These are phyloP conservation scores for Pyralis farinalis DNA, from an alignment of 2,888 invertebrate species.

Conservation along the genomic window DNA sequence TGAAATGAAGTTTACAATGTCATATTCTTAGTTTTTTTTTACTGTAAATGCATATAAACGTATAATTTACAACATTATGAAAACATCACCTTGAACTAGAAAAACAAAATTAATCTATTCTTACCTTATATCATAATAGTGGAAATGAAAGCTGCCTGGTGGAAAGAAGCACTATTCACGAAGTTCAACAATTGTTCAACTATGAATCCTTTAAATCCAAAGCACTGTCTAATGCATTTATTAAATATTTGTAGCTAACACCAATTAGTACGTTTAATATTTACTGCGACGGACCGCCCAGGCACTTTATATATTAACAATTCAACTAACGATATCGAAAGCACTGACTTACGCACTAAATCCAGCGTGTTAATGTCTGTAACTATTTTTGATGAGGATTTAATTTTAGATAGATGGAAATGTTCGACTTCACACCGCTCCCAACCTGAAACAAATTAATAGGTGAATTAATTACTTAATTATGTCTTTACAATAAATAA, in stretches of 20 bases:
- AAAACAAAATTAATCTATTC: conserved; percentile 14
- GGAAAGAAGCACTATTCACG: conserved; percentile 36
- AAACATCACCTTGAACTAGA: too few relatives aligned
- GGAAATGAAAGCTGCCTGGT: conserved; percentile 36
- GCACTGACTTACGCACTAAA: conserved; percentile 30
- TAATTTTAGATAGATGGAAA: conserved; percentile 19
- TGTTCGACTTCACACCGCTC: conserved; percentile 20
- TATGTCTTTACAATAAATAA: too few relatives aligned
- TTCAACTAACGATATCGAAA: conserved; percentile 22
- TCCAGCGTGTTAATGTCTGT: conserved; percentile 11
- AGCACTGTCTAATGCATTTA: conserved; percentile 4
- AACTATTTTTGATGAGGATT: conserved; percentile 18
- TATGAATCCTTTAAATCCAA: background rate
- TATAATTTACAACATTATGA: too few relatives aligned
- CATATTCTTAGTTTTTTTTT: too few relatives aligned
- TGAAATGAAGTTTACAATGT: too few relatives aligned
- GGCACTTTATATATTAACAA: conserved; percentile 37
- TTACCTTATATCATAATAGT: conserved; percentile 67
- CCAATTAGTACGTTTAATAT: conserved; percentile 17
- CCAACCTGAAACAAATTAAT: conserved; percentile 25
- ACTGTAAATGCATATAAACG: too few relatives aligned
- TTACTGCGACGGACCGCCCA: conserved; percentile 27
- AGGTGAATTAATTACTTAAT: conserved; percentile 11
- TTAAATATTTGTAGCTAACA: conserved; percentile 17
- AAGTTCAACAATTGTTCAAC: conserved; percentile 28